These are phyloP conservation scores for Emydocephalus ijimae DNA, from an alignment of 2,113 vertebrate species.

Conservation along the genomic window DNA sequence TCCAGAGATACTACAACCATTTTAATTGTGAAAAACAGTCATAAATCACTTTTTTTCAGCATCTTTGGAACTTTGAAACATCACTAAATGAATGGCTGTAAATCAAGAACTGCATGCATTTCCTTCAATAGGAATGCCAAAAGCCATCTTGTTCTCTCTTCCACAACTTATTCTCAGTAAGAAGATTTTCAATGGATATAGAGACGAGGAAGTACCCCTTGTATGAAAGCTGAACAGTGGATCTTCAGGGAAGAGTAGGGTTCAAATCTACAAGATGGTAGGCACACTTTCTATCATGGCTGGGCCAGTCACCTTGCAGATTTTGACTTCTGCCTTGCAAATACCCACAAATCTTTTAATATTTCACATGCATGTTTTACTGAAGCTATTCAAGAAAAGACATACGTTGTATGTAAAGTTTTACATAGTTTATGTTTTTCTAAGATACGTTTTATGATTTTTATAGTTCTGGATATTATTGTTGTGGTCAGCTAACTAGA, in stretches of 20 bases:
- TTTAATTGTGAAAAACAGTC: not conserved
- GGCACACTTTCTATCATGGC: not conserved
- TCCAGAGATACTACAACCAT: not conserved
- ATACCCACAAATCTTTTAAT: not conserved
- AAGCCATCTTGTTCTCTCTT: too few relatives aligned
- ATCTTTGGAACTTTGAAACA: not conserved
- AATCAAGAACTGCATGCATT: not conserved
- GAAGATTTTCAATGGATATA: not conserved
- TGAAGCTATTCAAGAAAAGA: not conserved
- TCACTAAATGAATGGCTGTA: not conserved
- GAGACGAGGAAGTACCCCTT: not conserved
- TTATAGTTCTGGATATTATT: not conserved
- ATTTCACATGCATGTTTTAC: not conserved
- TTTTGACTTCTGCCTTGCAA: not conserved
- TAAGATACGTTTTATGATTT: not conserved
- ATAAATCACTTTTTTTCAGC: not conserved
- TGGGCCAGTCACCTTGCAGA: not conserved
- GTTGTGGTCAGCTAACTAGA: not conserved
- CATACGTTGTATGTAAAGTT: not conserved
- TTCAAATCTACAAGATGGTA: not conserved
- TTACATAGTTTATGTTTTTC: not conserved
- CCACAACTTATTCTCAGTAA: not conserved
- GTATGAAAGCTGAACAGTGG: not conserved
- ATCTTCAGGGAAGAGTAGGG: not conserved
- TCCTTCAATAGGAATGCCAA: not conserved